Evolutionary conservation across 2,113 vertebrate genomes (phyloP).

Genomic region (Suncus etruscus): DNA sequence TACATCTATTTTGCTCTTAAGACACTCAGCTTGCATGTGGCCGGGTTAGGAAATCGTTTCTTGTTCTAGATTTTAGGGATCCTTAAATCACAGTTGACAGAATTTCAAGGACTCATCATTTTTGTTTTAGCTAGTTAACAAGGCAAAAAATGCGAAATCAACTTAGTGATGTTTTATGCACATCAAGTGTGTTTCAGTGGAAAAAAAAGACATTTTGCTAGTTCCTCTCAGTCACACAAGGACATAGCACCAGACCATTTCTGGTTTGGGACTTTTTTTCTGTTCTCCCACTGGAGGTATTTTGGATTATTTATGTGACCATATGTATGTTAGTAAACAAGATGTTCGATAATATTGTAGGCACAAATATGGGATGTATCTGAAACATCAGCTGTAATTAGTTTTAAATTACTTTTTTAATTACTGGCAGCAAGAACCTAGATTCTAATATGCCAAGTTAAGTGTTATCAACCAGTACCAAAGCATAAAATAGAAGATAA

Average conservation of each 20-base stretch:
- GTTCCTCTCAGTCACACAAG: neutral
- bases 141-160: constrained; percentile 48
- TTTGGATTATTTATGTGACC: neutral
- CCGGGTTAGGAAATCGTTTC: neutral
- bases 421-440: constrained; percentile 18
- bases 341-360: neutral
- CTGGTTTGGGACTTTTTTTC: neutral
- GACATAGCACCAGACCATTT: neutral
- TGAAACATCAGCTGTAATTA: constrained; percentile 31
- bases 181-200: neutral
- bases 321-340: neutral
- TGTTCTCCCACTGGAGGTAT: neutral
- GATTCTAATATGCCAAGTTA: constrained; percentile 9
- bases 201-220: neutral
- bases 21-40: neutral
- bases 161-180: constrained; percentile 25
- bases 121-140: constrained; percentile 25
- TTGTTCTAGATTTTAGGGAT: constrained; percentile 16
- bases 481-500: neutral
- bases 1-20: neutral
- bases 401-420: constrained; percentile 35
- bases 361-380: neutral
- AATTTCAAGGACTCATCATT: neutral
- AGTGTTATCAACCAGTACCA: neutral
- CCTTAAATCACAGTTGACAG: neutral